Evolutionary conservation across 2,113 vertebrate species (phyloP), one percentile per base, ranked within the genome.

Genomic region (Osmerus mordax): DNA sequence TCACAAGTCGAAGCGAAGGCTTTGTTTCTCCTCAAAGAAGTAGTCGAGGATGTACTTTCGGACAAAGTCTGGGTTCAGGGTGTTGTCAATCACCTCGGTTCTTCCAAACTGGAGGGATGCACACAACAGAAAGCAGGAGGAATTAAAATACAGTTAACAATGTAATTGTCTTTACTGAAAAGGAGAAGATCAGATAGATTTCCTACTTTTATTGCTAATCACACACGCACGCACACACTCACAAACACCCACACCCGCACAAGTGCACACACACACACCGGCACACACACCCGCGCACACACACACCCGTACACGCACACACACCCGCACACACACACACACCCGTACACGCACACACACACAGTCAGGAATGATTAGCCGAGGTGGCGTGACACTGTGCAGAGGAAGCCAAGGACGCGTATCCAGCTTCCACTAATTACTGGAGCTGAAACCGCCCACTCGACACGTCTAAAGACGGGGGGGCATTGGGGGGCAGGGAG

Each of bases 31-130:
- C 36, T 65, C 64, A 21, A 65, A 65, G 64, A 65, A 65, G 36
- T 65, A 65, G 64, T 65, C 64, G 15, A 65, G 64, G 32, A 65
- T 65, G 36, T 65, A 65, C 64, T 65, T 65, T 18, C 64, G 51
- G 36, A 65, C 64, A 65, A 65, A 65, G 64, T 65, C 64, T 4
- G 64, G 64, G n/a, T 65, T 65, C 36, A 65, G 64, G 19, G 64
- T 65, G 64, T 65, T 65, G 64, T 65, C 64, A 65, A 65, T 65
- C 3, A 65, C 64, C 64, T 65, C 64, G 4, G 64, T 65, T 51
- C 64, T 65, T 9, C 64, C 64, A 65, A 65, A 65, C 64, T 65
- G 47, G 28, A 56, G 23, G 25, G 29, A 18, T 7, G 7, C 11
- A 61, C 14, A 61, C 0, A 14, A 62, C 5, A 70, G 28, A 15